Evolutionary conservation across 1,140 invertebrate genomes (phyloP).

Genomic region (Dreissena rostriformis): DNA sequence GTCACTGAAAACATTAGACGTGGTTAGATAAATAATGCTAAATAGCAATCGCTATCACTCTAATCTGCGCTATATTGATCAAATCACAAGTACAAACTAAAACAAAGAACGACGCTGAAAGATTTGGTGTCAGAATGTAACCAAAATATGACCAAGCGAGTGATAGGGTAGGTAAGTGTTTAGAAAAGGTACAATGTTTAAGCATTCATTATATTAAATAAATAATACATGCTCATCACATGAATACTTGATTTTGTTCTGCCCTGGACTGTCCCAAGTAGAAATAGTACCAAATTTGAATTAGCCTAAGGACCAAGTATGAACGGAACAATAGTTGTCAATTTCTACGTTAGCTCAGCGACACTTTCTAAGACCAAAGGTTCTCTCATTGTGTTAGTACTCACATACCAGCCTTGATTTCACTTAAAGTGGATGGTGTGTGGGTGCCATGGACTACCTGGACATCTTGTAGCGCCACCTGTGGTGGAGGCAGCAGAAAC

Average conservation of each 20-base stretch:
- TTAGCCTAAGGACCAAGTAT: not conserved
- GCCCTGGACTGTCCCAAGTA: not conserved
- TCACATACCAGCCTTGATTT: not conserved
- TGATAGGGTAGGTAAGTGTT: not conserved
- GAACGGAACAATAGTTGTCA: not conserved
- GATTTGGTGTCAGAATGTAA: not conserved
- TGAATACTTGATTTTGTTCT: not conserved
- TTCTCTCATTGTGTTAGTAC: not conserved
- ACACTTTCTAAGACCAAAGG: not conserved
- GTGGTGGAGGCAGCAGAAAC: constrained; percentile 61
- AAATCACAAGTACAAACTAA: not conserved
- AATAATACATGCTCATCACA: no score
- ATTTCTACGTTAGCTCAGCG: not conserved
- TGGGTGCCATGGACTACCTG: constrained; percentile 67
- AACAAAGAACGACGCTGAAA: not conserved
- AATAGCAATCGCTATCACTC: no score
- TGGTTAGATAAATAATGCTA: no score
- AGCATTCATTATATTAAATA: no score
- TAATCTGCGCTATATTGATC: not conserved
- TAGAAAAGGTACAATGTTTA: no score
- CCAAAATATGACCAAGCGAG: not conserved
- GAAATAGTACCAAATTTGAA: not conserved
- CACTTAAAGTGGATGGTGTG: constrained; percentile 65
- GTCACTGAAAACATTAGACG: no score
- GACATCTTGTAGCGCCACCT: constrained; percentile 63